Base-by-base conservation (phyloP, 2,888 invertebrate species). In the Leptopilina drosophilae region DNA sequence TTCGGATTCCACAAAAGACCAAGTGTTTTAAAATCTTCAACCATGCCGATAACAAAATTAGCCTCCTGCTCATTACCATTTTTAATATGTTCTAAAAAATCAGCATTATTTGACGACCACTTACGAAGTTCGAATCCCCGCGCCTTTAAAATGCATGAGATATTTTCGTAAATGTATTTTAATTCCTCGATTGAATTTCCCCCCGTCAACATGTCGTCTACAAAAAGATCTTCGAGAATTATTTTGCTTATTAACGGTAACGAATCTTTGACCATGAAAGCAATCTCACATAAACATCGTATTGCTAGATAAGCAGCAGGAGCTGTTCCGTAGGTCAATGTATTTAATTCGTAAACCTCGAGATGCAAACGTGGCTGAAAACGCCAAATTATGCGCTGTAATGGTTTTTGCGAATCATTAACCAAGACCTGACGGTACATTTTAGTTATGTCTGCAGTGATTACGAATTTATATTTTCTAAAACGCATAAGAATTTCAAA, bases 331-430 rank as follows among this genome's bases (percentile, higher is more conserved):
- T 86, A 85, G 1, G 83, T 87, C 33, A 85, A 84, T 12, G 82
- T 84, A 53, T 80, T 77, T 0, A 82, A 73, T 5, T 80, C 62
- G 40, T 78, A 84, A 2, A 6, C 40, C 5, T 65, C 62, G 14
- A 79, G 11, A 8, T 75, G 75, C 40, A 64, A 59, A 2, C 75
- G 15, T 46, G 81, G 66, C 9, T 76, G n/a, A 0, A 66, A 64
- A 11, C 84, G 76, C 88, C 87, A 88, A 5, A 88, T 15, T 20
- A 88, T 87, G 14, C 84, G 64, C 12, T 86, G 85, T 26, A 76
- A 81, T 9, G 82, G 73, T 8, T 73, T 33, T 76, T 87, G 81
- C 4, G 77, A 73, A 0, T 75, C 66, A 8, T 73, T 64, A 0
- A 79, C 40, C 11, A 12, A 20, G 7, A 62, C 62, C n/a, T 62